These are phyloP conservation scores for Eupithecia exiguata DNA, from an alignment of 2,888 invertebrate species.

Conservation along the genomic window DNA sequence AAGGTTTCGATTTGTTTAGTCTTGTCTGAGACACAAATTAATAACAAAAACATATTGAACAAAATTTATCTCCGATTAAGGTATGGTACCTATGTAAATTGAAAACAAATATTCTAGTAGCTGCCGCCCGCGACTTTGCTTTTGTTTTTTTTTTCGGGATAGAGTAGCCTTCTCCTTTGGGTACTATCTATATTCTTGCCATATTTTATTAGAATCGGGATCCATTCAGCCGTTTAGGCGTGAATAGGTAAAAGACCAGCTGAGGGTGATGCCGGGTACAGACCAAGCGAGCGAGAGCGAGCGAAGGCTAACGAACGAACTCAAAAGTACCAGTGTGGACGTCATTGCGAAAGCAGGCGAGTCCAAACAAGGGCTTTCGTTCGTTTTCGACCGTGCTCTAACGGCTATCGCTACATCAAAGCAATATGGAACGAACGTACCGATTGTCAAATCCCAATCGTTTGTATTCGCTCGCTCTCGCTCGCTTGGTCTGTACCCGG, in stretches of 20 bases:
- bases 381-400: too few species aligned
- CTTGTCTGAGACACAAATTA: background rate
- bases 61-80: background rate
- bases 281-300: too few species aligned
- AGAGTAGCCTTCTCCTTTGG: background rate
- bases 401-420: too few species aligned
- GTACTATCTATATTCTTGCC: background rate
- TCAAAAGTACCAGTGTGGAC: too few species aligned
- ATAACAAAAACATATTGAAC: background rate
- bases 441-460: too few species aligned
- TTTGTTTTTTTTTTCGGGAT: background rate
- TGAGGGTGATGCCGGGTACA: too few species aligned
- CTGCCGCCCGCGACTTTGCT: background rate
- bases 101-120: background rate
- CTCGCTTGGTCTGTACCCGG: too few species aligned
- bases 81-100: background rate
- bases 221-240: background rate
- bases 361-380: too few species aligned
- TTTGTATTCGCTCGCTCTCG: too few species aligned
- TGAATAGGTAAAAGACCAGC: background rate
- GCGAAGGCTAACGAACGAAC: too few species aligned
- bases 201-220: background rate
- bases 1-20: conserved; percentile 35
- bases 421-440: too few species aligned
- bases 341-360: too few species aligned